Conservation (phyloP, 2,797 vertebrate genomes). For the Zenarchopterus dispar region DNA sequence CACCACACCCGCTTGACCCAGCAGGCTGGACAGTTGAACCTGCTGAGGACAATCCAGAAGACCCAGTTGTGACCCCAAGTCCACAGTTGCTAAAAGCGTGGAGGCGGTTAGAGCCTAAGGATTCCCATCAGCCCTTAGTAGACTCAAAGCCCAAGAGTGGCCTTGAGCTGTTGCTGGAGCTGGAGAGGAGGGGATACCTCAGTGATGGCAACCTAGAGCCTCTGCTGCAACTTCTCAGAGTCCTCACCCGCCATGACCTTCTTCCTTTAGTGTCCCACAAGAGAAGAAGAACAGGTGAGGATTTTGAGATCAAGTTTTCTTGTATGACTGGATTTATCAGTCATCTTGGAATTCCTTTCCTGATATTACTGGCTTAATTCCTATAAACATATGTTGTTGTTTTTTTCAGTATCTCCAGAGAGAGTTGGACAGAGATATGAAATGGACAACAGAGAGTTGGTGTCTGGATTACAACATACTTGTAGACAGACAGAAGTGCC, state of each 20-base stretch:
- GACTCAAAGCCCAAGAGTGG: constrained; percentile 82
- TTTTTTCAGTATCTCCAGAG: constrained; percentile 86
- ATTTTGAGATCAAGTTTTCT: constrained; percentile 2
- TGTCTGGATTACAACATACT: constrained; percentile 62
- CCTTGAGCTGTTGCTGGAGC: constrained; percentile 85
- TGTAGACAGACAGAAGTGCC: constrained; percentile 73
- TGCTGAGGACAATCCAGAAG: constrained; percentile 48
- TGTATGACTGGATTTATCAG: neutral
- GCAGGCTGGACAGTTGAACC: constrained; percentile 78
- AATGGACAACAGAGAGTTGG: constrained; percentile 53
- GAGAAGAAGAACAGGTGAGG: constrained; percentile 87
- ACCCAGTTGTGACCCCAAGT: constrained; percentile 50
- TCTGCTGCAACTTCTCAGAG: constrained; percentile 86
- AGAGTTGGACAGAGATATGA: constrained; percentile 72
- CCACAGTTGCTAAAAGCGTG: constrained; percentile 78
- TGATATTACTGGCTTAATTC: neutral
- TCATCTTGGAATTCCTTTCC: neutral
- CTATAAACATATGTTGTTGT: constrained; percentile 14
- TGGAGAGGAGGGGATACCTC: constrained; percentile 87
- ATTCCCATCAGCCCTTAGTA: constrained; percentile 38
- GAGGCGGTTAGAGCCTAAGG: constrained; percentile 64
- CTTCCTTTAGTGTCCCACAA: constrained; percentile 87
- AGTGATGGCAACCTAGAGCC: constrained; percentile 87
- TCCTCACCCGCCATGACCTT: constrained; percentile 91
- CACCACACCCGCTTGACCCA: constrained; percentile 82